A percentile compares a stretch with the other conserved stretches of the same genome.
phyloP scores from a whole-genome alignment of 2,797 vertebrate genomes.

The Hoplostethus mediterraneus region DNA sequence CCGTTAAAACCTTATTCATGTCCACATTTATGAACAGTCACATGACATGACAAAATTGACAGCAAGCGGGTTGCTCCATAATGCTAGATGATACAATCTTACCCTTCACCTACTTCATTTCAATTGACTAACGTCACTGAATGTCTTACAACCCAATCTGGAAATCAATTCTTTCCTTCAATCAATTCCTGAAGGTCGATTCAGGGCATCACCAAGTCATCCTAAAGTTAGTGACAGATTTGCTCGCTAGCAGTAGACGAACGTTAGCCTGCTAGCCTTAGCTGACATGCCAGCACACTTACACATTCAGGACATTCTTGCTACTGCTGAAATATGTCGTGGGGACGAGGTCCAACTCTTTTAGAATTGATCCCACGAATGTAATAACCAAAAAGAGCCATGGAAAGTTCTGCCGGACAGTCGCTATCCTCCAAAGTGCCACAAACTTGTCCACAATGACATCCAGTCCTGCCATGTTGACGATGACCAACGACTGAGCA shows the following conservation, averaged over 20 bases:
- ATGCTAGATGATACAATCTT: not conserved
- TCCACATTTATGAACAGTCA: not conserved
- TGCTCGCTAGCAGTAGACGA: not conserved
- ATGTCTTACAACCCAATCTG: not conserved
- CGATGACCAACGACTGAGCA: not conserved
- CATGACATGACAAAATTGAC: not conserved
- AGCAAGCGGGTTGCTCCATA: not conserved
- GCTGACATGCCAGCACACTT: slow-evolving; percentile 51
- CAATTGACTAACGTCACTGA: not conserved
- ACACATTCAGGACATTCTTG: slow-evolving; percentile 92
- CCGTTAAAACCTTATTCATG: not conserved
- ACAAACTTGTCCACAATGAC: slow-evolving; percentile 70
- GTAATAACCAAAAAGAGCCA: slow-evolving; percentile 81
- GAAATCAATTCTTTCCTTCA: not conserved
- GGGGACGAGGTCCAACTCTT: slow-evolving; percentile 83
- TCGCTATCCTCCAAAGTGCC: slow-evolving; percentile 64
- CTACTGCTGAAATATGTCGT: slow-evolving; percentile 90
- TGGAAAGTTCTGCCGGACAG: slow-evolving; percentile 68
- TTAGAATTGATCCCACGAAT: slow-evolving; percentile 86
- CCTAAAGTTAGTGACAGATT: not conserved
- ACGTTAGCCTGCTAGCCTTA: not conserved
- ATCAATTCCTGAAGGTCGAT: not conserved
- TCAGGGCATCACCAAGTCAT: too few relatives aligned
- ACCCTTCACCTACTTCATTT: not conserved
- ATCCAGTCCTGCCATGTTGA: slow-evolving; percentile 79